Conservation (phyloP, 2,797 vertebrate genomes). For the Clarias pachynema region DNA sequence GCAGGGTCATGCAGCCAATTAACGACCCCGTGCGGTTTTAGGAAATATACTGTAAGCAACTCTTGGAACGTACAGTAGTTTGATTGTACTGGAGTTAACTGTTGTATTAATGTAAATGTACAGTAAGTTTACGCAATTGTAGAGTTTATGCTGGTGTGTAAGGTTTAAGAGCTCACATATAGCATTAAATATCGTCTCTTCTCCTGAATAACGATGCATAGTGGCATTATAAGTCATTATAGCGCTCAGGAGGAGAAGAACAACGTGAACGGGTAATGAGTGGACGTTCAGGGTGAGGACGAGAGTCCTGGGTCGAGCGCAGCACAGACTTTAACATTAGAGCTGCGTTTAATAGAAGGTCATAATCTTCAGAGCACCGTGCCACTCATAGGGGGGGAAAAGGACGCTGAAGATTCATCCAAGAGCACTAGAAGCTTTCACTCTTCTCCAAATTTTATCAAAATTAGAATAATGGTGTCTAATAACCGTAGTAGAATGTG, state of each 20-base stretch:
- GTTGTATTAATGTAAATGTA: neutral
- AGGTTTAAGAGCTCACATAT: neutral
- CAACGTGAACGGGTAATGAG: neutral
- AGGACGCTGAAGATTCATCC: neutral
- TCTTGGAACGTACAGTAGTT: neutral
- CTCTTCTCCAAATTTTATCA: neutral
- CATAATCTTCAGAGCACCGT: neutral
- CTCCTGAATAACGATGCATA: neutral
- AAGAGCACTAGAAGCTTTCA: neutral
- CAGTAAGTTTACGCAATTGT: too few species aligned
- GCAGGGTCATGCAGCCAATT: neutral
- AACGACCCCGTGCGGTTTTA: neutral
- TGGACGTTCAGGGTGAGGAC: neutral
- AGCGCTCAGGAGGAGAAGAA: neutral
- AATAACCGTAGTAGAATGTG: slow-evolving; percentile 10
- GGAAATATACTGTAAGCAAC: neutral
- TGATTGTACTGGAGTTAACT: neutral
- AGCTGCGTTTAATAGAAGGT: neutral
- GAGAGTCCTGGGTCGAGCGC: slow-evolving; percentile 10
- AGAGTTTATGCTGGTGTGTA: neutral
- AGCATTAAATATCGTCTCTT: neutral
- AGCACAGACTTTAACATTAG: neutral
- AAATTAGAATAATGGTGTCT: slow-evolving; percentile 12
- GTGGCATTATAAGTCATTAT: neutral
- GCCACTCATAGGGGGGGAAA: neutral